Evolutionary conservation across 2,888 invertebrate genomes (phyloP).

Genomic region (Dicycla oo): DNA sequence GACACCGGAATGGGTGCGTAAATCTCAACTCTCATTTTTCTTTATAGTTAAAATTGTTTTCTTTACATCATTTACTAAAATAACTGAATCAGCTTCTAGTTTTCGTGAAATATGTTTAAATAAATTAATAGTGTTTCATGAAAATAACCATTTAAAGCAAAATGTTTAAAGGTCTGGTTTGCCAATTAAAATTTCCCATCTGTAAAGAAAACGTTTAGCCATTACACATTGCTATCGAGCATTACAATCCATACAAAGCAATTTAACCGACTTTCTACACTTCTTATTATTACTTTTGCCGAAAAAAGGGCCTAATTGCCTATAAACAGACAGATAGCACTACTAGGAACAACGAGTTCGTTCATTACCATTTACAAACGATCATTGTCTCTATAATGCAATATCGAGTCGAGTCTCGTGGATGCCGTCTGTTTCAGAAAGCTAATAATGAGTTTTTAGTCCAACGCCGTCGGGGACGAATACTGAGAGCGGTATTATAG

Average conservation of each 20-base stretch:
- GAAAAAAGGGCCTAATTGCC: constrained; percentile 20
- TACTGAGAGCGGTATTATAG: constrained; percentile 67
- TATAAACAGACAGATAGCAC: constrained; percentile 30
- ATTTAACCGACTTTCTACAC: constrained; percentile 13
- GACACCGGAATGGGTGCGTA: no score
- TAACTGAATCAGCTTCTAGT: background rate
- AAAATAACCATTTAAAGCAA: no score
- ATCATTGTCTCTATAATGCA: constrained; percentile 59
- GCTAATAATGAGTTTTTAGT: constrained; percentile 73
- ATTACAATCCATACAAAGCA: background rate
- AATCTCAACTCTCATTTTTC: background rate
- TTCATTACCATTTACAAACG: constrained; percentile 65
- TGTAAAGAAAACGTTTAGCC: background rate
- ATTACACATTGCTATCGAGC: background rate
- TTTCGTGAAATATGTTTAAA: no score
- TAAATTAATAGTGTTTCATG: no score
- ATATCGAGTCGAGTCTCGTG: constrained; percentile 64
- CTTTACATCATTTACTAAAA: background rate
- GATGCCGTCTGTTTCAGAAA: constrained; percentile 56
- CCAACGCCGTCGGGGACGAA: constrained; percentile 60
- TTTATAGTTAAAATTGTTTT: background rate
- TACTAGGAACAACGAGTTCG: constrained; percentile 51
- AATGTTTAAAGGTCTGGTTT: background rate
- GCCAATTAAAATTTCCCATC: background rate
- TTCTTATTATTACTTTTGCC: constrained; percentile 15